Evolutionary conservation across 2,113 vertebrate genomes (phyloP), one percentile per base, ranked within the genome.

Genomic region (Tragulus kanchil): DNA sequence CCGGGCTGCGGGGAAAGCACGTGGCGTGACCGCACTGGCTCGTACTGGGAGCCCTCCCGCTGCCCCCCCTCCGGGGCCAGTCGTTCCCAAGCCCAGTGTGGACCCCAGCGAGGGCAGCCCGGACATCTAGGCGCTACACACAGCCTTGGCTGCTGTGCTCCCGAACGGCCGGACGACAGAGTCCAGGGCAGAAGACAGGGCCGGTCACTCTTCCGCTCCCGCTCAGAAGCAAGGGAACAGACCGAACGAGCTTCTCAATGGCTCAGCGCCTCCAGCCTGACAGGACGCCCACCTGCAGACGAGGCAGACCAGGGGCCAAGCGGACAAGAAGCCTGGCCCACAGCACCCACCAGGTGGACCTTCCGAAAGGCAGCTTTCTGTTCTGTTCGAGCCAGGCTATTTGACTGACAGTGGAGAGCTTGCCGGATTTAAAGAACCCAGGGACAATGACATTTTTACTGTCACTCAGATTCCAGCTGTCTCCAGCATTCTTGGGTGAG

Each of bases 401-500:
- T 1, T 5, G 10, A 48, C 48, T 17, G n/a, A 23, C 64, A 11
- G 52, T 0, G 50, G 62, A 45, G 86, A n/a, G 79, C 52, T 85
- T 81, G 64, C 17, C 0, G 2, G 14, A 19, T 3, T 26, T 10
- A 5, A 58, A 71, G 85, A 65, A 31, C 17, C n/a, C 16, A 26
- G 78, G 13, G 5, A 16, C 31, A 17, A 1, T 2, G n/a, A 17
- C 2, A 3, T 2, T 6, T 26, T 54, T 31, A 15, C 54, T 52
- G 50, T 73, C 21, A 4, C 21, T 31, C 15, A n/a, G 78, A 59
- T 4, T 62, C 56, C 17, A 54, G 64, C 0, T 0, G 10, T 15
- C 31, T 26, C 19, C 2, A 42, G 67, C 23, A 6, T 56, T 10
- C 15, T 8, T 1, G 4, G 31, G 67, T 31, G 4, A 1, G 0